Conservation (phyloP, 2,113 vertebrate genomes). For the Psophia crepitans region DNA sequence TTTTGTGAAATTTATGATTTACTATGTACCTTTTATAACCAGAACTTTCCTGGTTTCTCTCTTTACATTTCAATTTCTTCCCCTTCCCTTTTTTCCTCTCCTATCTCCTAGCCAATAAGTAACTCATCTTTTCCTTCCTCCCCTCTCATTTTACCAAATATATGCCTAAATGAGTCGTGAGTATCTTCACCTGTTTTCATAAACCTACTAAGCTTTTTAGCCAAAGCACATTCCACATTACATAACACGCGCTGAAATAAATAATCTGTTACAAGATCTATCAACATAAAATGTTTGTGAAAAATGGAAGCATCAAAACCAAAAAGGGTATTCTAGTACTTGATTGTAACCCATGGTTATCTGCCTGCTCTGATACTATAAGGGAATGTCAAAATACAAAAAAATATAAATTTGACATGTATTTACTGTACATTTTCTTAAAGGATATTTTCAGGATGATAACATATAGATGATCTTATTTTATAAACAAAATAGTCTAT, state of each 20-base stretch:
- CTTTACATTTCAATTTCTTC: neutral
- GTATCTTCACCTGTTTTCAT: neutral
- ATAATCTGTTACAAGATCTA: neutral
- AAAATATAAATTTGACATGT: neutral
- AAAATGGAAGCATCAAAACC: neutral
- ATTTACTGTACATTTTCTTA: neutral
- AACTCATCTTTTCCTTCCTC: neutral
- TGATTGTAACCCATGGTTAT: neutral
- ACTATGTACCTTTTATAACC: neutral
- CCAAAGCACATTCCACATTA: neutral
- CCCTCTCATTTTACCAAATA: neutral
- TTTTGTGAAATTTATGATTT: neutral
- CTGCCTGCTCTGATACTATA: neutral
- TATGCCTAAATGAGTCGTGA: neutral
- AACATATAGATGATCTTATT: neutral
- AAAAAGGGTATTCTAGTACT: neutral
- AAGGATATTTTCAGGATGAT: neutral
- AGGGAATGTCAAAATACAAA: neutral
- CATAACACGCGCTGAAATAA: neutral
- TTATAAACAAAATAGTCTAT: neutral
- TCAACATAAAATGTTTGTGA: neutral
- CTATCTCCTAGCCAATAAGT: neutral
- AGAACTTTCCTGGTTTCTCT: neutral
- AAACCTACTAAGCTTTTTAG: neutral
- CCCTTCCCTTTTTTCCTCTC: neutral